These are phyloP conservation scores for Ormia ochracea DNA, from an alignment of 2,888 invertebrate genomes.

Conservation along the genomic window DNA sequence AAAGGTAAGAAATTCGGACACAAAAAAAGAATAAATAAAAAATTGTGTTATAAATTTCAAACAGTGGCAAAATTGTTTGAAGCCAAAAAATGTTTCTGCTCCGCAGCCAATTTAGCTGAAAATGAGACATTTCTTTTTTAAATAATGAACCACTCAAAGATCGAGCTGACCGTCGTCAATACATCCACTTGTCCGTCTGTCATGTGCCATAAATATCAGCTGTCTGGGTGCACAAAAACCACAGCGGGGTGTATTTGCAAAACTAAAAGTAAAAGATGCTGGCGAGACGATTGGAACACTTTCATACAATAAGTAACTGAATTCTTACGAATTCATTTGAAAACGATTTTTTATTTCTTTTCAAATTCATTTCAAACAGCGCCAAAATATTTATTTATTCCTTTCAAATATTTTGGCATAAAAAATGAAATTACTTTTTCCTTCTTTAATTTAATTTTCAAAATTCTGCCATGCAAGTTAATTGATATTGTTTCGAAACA, in stretches of 20 bases:
- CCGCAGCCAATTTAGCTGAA: constrained; percentile 60
- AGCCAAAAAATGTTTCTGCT: constrained; percentile 50
- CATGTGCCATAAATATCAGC: constrained; percentile 41
- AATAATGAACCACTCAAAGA: constrained; percentile 32
- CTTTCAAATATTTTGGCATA: background rate
- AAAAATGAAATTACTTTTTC: constrained; percentile 24
- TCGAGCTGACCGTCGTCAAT: constrained; percentile 54
- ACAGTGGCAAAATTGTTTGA: constrained; percentile 31
- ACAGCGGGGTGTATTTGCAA: background rate
- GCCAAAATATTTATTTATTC: background rate
- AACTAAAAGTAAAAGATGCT: background rate
- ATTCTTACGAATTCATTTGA: constrained; percentile 38
- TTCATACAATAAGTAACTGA: constrained; percentile 18
- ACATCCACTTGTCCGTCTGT: constrained; percentile 53
- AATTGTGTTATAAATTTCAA: constrained; percentile 50
- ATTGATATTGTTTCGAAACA: constrained; percentile 33
- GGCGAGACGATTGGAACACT: background rate
- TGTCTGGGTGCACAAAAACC: constrained; percentile 25
- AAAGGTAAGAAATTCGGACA: constrained; percentile 6
- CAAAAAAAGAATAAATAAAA: constrained; percentile 12
- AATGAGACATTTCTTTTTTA: constrained; percentile 51
- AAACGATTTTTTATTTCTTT: background rate
- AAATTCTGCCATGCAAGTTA: constrained; percentile 32
- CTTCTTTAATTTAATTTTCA: constrained; percentile 12
- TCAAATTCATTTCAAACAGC: constrained; percentile 34